Percentiles rank a stretch among this genome's conserved stretches.
phyloP scores from a whole-genome alignment of 2,888 invertebrate genomes.

The Lasioglossum vierecki region DNA sequence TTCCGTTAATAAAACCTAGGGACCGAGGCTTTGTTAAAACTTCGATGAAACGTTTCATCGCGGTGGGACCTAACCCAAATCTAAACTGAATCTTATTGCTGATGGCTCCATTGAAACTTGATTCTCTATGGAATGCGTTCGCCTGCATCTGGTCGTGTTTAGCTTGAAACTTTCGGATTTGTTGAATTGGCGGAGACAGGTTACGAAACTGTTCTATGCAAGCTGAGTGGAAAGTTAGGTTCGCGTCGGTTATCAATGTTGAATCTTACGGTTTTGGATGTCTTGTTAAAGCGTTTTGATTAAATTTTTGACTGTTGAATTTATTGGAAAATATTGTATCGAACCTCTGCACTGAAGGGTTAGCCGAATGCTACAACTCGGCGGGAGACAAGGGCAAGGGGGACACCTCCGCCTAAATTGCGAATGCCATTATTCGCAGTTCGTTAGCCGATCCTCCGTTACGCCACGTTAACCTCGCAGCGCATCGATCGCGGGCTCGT shows the following conservation, averaged over 20 bases:
- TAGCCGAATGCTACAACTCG: background rate
- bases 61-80: background rate
- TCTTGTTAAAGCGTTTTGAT: background rate
- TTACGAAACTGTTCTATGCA: background rate
- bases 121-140: background rate
- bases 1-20: background rate
- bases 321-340: background rate
- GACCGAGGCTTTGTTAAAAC: background rate
- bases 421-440: conserved; percentile 12
- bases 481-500: conserved; percentile 41
- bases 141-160: background rate
- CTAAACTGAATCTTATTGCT: background rate
- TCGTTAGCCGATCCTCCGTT: conserved; percentile 19
- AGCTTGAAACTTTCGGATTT: background rate
- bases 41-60: background rate
- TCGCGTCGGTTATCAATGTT: too few species aligned
- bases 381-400: background rate
- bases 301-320: background rate
- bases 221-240: background rate
- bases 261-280: background rate
- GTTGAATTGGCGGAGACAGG: background rate
- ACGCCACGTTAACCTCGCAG: conserved; percentile 41
- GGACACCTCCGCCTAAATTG: background rate
- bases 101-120: background rate
- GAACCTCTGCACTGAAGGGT: too few species aligned